Base-by-base conservation (phyloP, 2,113 vertebrate species). In the Indicator maculatus region DNA sequence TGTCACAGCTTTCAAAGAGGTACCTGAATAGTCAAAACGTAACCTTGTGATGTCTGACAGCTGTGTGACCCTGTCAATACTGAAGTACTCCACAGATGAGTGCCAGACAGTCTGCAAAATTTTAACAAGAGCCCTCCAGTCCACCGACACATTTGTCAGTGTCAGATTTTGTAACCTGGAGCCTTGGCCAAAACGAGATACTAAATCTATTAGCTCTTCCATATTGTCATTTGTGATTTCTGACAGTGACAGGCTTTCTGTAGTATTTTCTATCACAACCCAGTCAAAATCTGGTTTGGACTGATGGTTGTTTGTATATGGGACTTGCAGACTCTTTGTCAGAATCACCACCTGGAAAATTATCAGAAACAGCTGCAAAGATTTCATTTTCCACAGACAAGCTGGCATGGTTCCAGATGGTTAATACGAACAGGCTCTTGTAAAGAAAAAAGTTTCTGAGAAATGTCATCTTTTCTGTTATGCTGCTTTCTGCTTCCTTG, bases 1-100 rank as follows among this genome's bases (percentile, higher is more conserved):
- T 41, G 78, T 96, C 16, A 99, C 2, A 66, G 97, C 97, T 77
- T 98, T 98, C 96, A 99, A 19, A 9, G 95, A 95, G 28, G 97
- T 97, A 26, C 44, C 33, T 18, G 71, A 84, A 92, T 81, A 82
- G 5, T 19, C 2, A 77, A 97, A 96, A 3, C 2, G 0, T 11
- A 0, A 15, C 33, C 28, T 12, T 66, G 9, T 0, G 73, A 96
- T 1, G 0, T 83, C 0, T 0, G 5, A 47, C 44, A 65, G 7
- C 17, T 77, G 87, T 20, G 6, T 95, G 36, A 88, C 19, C 5
- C 0, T 65, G 41, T 26, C 44, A 16, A 93, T 3, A 12, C 5
- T 93, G 12, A 99, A 59, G 59, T 98, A 96, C 38, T 96, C 63
- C 59, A 98, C 53, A 2, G 96, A 93, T 17, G 98, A 96, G 4